Percentiles rank a stretch among this genome's conserved stretches.
phyloP scores from a whole-genome alignment of 2,888 invertebrate species.

The Drosophila rubida region DNA sequence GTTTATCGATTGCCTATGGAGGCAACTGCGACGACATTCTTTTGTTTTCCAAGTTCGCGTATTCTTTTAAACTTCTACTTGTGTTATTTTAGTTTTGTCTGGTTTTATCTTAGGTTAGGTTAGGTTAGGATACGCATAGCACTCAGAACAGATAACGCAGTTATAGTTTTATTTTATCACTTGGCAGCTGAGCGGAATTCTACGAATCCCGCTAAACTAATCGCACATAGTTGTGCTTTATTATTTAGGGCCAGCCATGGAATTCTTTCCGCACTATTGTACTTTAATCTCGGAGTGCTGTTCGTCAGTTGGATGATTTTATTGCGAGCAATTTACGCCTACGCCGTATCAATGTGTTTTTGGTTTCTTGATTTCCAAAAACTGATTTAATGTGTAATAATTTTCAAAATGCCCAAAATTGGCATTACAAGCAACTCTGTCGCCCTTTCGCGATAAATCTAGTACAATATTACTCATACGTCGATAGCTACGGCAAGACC shows the following conservation, averaged over 20 bases:
- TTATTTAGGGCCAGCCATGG: background rate
- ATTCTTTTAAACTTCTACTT: background rate
- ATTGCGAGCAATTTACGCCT: background rate
- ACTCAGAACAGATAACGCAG: slow-evolving; percentile 4
- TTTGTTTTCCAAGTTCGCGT: background rate
- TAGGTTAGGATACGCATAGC: slow-evolving; percentile 16
- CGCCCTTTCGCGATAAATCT: no score
- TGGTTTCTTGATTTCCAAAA: no score
- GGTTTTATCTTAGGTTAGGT: slow-evolving; percentile 12
- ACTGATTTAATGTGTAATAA: no score
- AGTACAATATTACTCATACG: slow-evolving; percentile 3
- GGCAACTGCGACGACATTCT: background rate
- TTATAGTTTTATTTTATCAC: slow-evolving; percentile 1
- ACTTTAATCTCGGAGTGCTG: background rate
- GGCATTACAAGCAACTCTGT: no score
- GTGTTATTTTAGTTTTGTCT: background rate
- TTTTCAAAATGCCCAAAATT: no score
- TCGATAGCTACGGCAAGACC: background rate
- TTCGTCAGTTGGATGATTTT: background rate
- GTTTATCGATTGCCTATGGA: slow-evolving; percentile 44
- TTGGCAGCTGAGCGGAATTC: slow-evolving; percentile 1
- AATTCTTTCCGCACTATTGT: background rate
- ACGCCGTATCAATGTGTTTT: no score
- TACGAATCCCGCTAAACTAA: background rate
- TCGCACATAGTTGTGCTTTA: slow-evolving; percentile 7